Conservation (phyloP, 2,113 vertebrate species). For the Jaculus jaculus region DNA sequence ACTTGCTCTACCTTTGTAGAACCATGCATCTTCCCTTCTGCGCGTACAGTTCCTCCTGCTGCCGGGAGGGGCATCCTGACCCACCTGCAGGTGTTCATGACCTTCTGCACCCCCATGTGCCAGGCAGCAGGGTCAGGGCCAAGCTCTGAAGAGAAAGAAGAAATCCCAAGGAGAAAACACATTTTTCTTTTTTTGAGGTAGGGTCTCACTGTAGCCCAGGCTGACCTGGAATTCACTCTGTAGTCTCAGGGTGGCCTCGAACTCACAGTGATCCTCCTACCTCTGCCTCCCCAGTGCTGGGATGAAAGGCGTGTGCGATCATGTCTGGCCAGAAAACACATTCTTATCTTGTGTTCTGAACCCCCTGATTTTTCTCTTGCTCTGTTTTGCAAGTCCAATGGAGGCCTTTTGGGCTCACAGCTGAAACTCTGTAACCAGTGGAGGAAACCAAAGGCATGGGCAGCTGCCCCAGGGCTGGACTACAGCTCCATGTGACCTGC, state of each 20-base stretch:
- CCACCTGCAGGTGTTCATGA: conserved; percentile 61
- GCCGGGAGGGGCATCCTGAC: background rate
- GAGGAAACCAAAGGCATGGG: conserved; percentile 38
- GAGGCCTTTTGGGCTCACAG: conserved; percentile 48
- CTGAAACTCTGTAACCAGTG: conserved; percentile 51
- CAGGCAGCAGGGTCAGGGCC: conserved; percentile 57
- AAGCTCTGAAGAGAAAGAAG: conserved; percentile 69
- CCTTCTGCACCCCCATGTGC: conserved; percentile 38
- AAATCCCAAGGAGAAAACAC: conserved; percentile 52
- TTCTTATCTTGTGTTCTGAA: conserved; percentile 30
- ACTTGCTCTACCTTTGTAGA: accelerated
- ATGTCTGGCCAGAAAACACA: background rate
- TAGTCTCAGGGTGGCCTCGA: no score
- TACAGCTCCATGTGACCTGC: background rate
- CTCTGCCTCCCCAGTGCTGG: no score
- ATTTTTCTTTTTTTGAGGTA: background rate
- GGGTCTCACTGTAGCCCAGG: no score
- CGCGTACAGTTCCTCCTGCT: background rate
- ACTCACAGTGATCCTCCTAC: no score
- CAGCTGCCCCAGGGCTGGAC: conserved; percentile 14
- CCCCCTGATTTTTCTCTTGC: background rate
- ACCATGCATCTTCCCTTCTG: background rate
- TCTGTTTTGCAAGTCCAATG: background rate
- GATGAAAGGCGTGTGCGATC: no score
- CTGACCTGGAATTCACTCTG: no score